Evolutionary conservation across 2,888 invertebrate genomes (phyloP).

Genomic region (Eugnorisma glareosa): DNA sequence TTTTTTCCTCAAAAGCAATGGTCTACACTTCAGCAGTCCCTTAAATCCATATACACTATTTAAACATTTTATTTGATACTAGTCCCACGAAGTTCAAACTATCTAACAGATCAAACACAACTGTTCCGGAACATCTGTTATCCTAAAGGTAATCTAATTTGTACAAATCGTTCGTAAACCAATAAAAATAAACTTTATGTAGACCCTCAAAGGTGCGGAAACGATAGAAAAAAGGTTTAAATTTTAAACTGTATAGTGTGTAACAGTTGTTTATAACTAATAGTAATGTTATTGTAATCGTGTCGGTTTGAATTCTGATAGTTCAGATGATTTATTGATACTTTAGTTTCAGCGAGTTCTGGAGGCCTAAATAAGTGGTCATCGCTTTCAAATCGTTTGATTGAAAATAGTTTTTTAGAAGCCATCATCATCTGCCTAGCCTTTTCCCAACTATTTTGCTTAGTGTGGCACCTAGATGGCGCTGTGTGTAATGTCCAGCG

Average conservation of each 20-base stretch:
- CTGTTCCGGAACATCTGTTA: constrained; percentile 76
- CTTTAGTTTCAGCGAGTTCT: neutral
- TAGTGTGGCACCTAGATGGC: no score
- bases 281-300: constrained; percentile 52
- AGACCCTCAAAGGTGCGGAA: constrained; percentile 66
- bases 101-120: constrained; percentile 70
- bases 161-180: constrained; percentile 80
- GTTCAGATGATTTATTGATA: constrained; percentile 35
- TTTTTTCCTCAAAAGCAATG: no score
- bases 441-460: no score
- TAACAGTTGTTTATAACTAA: constrained; percentile 68
- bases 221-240: constrained; percentile 68
- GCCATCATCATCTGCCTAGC: neutral
- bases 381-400: neutral
- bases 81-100: constrained; percentile 22
- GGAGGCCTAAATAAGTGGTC: neutral
- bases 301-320: constrained; percentile 33
- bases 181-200: constrained; percentile 80
- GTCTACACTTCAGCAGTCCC: neutral
- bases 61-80: constrained; percentile 51
- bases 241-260: constrained; percentile 52
- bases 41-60: constrained; percentile 15
- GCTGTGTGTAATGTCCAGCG: no score
- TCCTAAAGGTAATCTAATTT: constrained; percentile 84
- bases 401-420: neutral